Conservation (phyloP, 2,113 vertebrate genomes). For the Amphiprion ocellaris region DNA sequence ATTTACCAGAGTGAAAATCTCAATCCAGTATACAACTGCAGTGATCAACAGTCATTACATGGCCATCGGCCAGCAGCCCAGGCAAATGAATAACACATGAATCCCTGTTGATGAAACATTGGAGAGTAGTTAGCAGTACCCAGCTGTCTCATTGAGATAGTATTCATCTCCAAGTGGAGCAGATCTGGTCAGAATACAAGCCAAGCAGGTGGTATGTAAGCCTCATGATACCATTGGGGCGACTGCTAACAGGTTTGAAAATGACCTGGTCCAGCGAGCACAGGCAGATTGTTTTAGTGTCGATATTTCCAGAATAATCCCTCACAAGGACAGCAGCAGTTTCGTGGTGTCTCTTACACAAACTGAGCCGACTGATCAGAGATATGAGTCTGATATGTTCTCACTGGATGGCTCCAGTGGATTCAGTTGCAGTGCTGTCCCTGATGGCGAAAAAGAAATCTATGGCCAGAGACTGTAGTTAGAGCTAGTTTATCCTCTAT, state of each 20-base stretch:
- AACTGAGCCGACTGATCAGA: conserved; percentile 55
- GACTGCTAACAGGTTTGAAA: conserved; percentile 73
- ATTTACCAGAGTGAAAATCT: conserved; percentile 68
- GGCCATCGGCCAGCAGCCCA: conserved; percentile 70
- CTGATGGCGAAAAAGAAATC: conserved; percentile 80
- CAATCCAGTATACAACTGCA: conserved; percentile 70
- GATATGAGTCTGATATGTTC: conserved; percentile 67
- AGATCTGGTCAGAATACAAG: conserved; percentile 70
- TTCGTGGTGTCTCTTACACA: conserved; percentile 73
- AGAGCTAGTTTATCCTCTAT: conserved; percentile 77
- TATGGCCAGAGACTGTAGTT: conserved; percentile 68
- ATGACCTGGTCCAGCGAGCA: conserved; percentile 58
- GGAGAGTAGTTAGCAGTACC: conserved; percentile 79
- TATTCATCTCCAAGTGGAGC: conserved; percentile 68
- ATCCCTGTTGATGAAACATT: conserved; percentile 83
- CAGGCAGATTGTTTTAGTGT: conserved; percentile 68
- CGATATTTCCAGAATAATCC: conserved; percentile 75
- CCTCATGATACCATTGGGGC: conserved; percentile 55
- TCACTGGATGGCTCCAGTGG: conserved; percentile 52
- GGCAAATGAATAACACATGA: conserved; percentile 81
- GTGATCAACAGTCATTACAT: conserved; percentile 79
- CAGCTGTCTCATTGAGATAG: conserved; percentile 81
- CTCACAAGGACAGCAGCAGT: conserved; percentile 72
- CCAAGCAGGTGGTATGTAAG: conserved; percentile 71
- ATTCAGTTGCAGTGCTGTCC: conserved; percentile 80